Conservation (phyloP, 1,140 invertebrate species). For the Aphelinus certus region DNA sequence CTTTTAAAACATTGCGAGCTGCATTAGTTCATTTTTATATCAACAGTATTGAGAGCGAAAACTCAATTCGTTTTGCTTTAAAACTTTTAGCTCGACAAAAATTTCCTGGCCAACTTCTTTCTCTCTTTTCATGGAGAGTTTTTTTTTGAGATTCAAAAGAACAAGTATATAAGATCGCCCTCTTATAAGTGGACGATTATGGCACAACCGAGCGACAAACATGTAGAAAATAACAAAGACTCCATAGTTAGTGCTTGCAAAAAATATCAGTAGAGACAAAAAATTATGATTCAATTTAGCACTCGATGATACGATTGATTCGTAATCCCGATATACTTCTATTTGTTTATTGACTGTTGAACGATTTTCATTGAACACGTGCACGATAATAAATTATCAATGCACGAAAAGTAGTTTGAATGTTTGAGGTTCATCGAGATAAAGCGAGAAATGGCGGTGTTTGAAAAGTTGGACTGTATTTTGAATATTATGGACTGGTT, state of each 20-base stretch:
- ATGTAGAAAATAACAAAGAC: constrained; percentile 5
- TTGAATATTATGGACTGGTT: too few species aligned
- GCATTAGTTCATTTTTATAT: too few species aligned
- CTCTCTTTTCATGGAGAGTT: constrained; percentile 36
- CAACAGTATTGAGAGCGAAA: too few species aligned
- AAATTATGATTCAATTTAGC: background rate
- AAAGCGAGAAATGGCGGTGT: too few species aligned
- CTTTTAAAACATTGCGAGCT: too few species aligned
- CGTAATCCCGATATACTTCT: background rate
- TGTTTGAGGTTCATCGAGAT: too few species aligned
- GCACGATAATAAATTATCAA: too few species aligned
- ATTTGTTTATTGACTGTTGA: background rate
- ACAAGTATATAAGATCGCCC: background rate
- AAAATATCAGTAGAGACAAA: constrained; percentile 1
- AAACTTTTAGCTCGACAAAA: too few species aligned
- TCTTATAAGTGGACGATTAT: constrained; percentile 22
- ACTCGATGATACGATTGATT: constrained; percentile 32
- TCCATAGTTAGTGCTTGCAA: constrained; percentile 11
- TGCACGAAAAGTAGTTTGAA: too few species aligned
- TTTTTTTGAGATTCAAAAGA: constrained; percentile 7
- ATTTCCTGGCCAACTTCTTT: background rate
- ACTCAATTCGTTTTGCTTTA: too few species aligned
- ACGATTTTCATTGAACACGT: too few species aligned
- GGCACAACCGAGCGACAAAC: constrained; percentile 18
- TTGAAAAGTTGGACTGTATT: too few species aligned